Base-by-base conservation (phyloP, 2,888 invertebrate genomes). In the Rosalia funebris region DNA sequence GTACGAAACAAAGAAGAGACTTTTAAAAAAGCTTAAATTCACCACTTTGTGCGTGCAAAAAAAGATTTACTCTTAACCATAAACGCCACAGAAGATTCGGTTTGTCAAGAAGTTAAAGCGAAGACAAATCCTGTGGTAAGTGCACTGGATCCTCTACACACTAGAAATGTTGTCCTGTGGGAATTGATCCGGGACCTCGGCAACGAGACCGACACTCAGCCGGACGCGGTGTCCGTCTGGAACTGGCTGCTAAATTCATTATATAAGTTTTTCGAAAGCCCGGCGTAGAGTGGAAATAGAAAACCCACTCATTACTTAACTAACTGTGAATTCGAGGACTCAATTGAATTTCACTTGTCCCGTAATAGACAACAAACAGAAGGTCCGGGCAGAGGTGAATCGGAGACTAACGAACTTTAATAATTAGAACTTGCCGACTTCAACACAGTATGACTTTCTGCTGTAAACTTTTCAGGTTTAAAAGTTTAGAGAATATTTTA, bases 301-400 rank as follows among this genome's bases (percentile, higher is more conserved):
- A 42, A 41, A 53, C 42, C 42, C 14, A 42, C 32, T 53, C 53
- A 32, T 42, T 50, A 39, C 39, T 47, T 53, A 53, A 53, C 41
- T 31, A 14, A 12, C 41, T 41, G 15, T 4, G 17, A 42, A 14
- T 5, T 12, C 10, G 25, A 2, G 31, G 19, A 14, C 14, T n/a
- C 41, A 32, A 53, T 53, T 53, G 53, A 41, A 31, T 17, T 42
- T 31, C 53, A 16, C 42, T 14, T 17, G 42, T 31, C 10, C 39
- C 14, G 32, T 19, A 50, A 20, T 37, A 12, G 42, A 53, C 12
- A 42, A 32, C 42, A 42, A 41, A 42, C 25, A 25, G 25, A 25
- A 25, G 25, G 25, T 25, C 25, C 25, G 3, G 25, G 25, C 25
- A 7, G 7, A 7, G 25, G 7, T 7, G 25, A 25, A 7, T 3